Evolutionary conservation across 1,140 invertebrate species (phyloP).

Genomic region (Odontomachus brunneus): DNA sequence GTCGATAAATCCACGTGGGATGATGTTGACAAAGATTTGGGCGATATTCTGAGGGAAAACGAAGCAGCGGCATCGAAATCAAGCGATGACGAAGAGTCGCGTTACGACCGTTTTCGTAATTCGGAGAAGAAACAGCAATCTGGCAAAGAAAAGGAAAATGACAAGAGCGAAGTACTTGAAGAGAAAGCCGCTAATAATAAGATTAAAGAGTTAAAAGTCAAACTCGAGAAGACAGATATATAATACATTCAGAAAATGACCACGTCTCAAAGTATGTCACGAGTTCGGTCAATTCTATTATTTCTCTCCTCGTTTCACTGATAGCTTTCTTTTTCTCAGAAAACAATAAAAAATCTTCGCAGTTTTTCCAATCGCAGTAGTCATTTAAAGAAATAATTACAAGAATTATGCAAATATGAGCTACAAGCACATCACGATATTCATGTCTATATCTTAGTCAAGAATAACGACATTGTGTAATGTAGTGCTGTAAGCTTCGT

Average conservation of each 20-base stretch:
- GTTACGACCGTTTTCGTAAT: constrained; percentile 87
- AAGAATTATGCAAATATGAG: too few relatives aligned
- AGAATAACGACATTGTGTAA: too few relatives aligned
- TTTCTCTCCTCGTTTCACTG: too few relatives aligned
- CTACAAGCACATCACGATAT: too few relatives aligned
- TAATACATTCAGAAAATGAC: constrained; percentile 5
- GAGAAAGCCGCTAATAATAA: constrained; percentile 68
- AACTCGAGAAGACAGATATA: constrained; percentile 74
- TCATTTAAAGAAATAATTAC: too few relatives aligned
- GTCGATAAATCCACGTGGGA: constrained; percentile 89
- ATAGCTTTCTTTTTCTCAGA: too few relatives aligned
- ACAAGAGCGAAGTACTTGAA: constrained; percentile 73
- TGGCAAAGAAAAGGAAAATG: constrained; percentile 78
- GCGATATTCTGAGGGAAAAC: constrained; percentile 88
- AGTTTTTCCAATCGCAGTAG: too few relatives aligned
- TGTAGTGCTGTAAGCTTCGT: too few relatives aligned
- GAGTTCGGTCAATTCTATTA: too few relatives aligned
- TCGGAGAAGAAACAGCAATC: constrained; percentile 82
- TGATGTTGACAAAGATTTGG: constrained; percentile 91
- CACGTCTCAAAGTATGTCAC: too few relatives aligned
- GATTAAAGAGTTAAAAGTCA: constrained; percentile 76
- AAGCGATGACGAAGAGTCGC: constrained; percentile 89
- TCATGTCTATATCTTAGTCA: too few relatives aligned
- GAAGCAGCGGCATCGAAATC: constrained; percentile 87
- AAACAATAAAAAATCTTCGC: too few relatives aligned